Base-by-base conservation (phyloP, 2,797 vertebrate species). In the Spea hammondii region DNA sequence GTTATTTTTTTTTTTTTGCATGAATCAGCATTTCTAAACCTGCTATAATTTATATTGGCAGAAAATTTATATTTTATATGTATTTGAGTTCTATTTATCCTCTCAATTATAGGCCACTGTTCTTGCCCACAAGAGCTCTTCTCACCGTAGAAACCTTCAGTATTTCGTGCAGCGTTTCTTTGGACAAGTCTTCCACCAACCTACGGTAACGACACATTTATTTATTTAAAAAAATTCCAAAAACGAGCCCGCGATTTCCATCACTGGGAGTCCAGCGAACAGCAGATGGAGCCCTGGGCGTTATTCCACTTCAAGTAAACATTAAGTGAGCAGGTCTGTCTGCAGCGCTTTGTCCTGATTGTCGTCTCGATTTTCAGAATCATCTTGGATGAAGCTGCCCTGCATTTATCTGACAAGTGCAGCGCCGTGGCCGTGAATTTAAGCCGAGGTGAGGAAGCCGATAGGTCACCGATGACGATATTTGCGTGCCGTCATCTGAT, bases 71-170 rank as follows among this genome's bases (percentile, higher is more conserved):
- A 5, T 49, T 10, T 5, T 9, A 13, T 69, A 12, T 46, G 10
- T 65, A 4, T 44, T 44, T 8, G 8, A 9, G 5, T 17, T 44
- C 2, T 65, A 44, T 65, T 14, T 62, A 6, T 5, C 47, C 9
- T 65, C 4, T 46, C 13, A 14, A 5, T 68, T 80, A 70, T 70
- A 99, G 98, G 86, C 98, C 98, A 0, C 89, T 98, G 71, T 94
- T 95, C 88, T 89, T 99, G 80, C 96, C 96, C 4, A 88, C 96
- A 70, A 92, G 96, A 84, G 95, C 96, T 44, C 90, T 99, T 55
- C 87, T 99, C 80, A 91, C 95, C 5, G 95, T 98, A n/a, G 98
- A 99, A 89, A 97, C 97, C 8, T 98, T 99, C 87, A 99, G 96
- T 83, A 93, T 99, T 86, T 99, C 97, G 73, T 98, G 97, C 87